These are phyloP conservation scores for Brachylomia viminalis DNA, from an alignment of 2,888 invertebrate species.

Conservation along the genomic window DNA sequence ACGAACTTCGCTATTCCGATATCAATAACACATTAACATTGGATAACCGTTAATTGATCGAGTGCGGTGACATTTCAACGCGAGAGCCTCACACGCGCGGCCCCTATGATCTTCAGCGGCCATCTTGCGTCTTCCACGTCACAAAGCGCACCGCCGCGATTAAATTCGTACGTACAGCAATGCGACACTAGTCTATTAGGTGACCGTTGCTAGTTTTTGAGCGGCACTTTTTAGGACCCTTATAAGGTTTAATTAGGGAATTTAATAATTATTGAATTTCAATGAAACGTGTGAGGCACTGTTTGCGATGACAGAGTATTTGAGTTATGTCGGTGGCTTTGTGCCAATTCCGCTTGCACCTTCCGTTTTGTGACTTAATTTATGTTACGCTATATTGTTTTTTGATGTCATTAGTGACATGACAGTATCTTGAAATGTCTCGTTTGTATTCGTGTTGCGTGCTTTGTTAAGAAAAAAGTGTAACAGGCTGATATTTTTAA, in stretches of 20 bases:
- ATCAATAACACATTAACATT: constrained; percentile 85
- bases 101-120: constrained; percentile 81
- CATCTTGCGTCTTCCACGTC: constrained; percentile 75
- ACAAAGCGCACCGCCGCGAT: constrained; percentile 86
- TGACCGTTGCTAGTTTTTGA: constrained; percentile 77
- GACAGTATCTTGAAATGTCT: constrained; percentile 44
- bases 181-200: constrained; percentile 86
- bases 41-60: constrained; percentile 86
- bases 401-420: constrained; percentile 53
- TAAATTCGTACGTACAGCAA: constrained; percentile 88
- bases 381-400: constrained; percentile 38
- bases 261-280: constrained; percentile 63
- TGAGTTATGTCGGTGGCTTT: constrained; percentile 54
- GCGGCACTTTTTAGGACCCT: constrained; percentile 61
- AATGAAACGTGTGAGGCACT: constrained; percentile 56
- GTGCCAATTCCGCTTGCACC: constrained; percentile 49
- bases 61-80: constrained; percentile 89
- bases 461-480: constrained; percentile 42
- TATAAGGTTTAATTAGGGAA: constrained; percentile 65
- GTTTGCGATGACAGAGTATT: constrained; percentile 43
- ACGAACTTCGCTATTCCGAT: constrained; percentile 79
- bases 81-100: constrained; percentile 83
- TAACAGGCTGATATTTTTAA: constrained; percentile 35
- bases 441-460: constrained; percentile 23
- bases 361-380: constrained; percentile 62